phyloP scores from a whole-genome alignment of 2,888 invertebrate genomes.

The Chrysodeixis includens region DNA sequence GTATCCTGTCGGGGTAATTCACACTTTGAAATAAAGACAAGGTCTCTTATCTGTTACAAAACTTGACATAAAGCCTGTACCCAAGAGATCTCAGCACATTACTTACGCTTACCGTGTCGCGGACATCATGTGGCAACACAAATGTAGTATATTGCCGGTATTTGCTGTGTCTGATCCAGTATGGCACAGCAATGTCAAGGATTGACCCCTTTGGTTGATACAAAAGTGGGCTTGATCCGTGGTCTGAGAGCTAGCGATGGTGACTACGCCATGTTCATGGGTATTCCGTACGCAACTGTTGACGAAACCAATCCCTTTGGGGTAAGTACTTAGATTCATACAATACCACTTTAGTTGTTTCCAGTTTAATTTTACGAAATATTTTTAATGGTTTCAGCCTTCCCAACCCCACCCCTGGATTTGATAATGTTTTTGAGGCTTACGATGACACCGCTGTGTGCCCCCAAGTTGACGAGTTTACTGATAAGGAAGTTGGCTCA shows the following conservation, averaged over 20 bases:
- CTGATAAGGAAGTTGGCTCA: constrained; percentile 58
- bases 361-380: constrained; percentile 15
- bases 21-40: constrained; percentile 26
- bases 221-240: constrained; percentile 67
- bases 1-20: too few species aligned
- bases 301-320: constrained; percentile 71
- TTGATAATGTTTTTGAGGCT: constrained; percentile 69
- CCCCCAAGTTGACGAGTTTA: constrained; percentile 68
- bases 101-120: background rate
- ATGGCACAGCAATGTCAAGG: constrained; percentile 51
- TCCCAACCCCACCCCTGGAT: constrained; percentile 65
- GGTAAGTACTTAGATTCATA: constrained; percentile 59
- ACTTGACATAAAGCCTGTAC: background rate
- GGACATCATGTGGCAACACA: constrained; percentile 46
- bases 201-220: constrained; percentile 71
- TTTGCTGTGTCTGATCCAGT: constrained; percentile 36
- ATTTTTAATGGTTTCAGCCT: constrained; percentile 61
- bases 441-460: constrained; percentile 71
- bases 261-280: constrained; percentile 73
- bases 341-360: too few species aligned
- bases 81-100: constrained; percentile 2
- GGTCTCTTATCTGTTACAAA: constrained; percentile 20
- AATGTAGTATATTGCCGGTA: constrained; percentile 36
- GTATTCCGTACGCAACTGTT: constrained; percentile 75
- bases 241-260: constrained; percentile 71